Base-by-base conservation (phyloP, 2,113 vertebrate genomes). In the Bufo gargarizans region DNA sequence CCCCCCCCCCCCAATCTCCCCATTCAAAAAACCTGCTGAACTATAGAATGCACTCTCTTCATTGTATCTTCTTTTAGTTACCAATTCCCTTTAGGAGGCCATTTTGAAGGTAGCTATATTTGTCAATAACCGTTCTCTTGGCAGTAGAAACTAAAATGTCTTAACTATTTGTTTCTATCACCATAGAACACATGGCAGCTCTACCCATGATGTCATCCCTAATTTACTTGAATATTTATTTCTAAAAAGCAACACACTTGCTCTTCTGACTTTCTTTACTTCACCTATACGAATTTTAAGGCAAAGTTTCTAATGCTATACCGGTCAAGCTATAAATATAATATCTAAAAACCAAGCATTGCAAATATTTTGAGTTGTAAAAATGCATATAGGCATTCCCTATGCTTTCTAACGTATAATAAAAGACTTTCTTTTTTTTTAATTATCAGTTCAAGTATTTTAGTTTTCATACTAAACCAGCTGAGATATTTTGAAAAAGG, bases 271-370 rank as follows among this genome's bases (percentile, higher is more conserved):
- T 4, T n/a, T 67, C 49, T 78, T 78, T 65, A 50, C 55, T 86
- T 86, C 47, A 69, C 49, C 77, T 69, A 45, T 69, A 69, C 13
- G 11, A 50, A 61, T 65, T 43, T 65, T 86, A 78, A 82, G 67
- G 79, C 90, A 19, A 92, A 93, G 91, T 91, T 93, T 94, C 94
- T 91, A 91, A 90, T 94, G 91, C 92, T 85, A 89, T 85, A 89
- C 89, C 89, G 89, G 86, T 87, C 84, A 91, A 94, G 55, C 49
- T 50, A 67, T 55, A 77, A 83, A 77, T 77, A 65, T 33, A 58
- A 63, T 84, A 65, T 55, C 87, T 77, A 88, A 79, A 87, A 77
- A 43, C 22, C 63, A 59, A 82, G 19, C 17, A 87, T 43, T 81
- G 47, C 71, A 56, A 80, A 67, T 80, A n/a, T 72, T 47, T 43